These are phyloP conservation scores for Periophthalmus modestus DNA, from an alignment of 2,113 vertebrate species.

Conservation along the genomic window DNA sequence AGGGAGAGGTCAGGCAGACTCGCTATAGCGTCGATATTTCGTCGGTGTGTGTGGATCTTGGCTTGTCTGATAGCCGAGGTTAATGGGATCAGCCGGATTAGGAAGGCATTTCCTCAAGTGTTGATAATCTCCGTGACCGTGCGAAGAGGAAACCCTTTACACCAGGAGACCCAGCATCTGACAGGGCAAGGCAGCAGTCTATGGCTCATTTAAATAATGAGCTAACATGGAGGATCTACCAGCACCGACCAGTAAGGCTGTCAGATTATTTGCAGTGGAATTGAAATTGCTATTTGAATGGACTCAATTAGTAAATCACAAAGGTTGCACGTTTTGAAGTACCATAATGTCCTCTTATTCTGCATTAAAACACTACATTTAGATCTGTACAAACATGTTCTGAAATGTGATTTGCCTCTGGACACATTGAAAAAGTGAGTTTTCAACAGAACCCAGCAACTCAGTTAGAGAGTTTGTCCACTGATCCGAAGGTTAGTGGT, in stretches of 20 bases:
- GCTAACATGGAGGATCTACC: background rate
- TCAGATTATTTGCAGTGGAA: too few species aligned
- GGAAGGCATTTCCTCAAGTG: constrained; percentile 44
- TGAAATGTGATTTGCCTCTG: too few species aligned
- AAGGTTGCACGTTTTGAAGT: too few species aligned
- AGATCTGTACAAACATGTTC: too few species aligned
- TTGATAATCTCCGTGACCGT: constrained; percentile 47
- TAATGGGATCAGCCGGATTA: constrained; percentile 59
- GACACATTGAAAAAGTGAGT: too few species aligned
- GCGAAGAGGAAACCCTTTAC: constrained; percentile 11
- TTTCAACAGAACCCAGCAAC: too few species aligned
- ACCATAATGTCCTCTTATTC: too few species aligned
- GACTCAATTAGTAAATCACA: too few species aligned
- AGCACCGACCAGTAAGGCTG: background rate
- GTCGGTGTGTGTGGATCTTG: constrained; percentile 17
- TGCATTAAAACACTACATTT: too few species aligned
- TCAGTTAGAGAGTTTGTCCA: too few species aligned
- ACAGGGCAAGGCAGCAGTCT: constrained; percentile 13
- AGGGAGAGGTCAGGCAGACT: constrained; percentile 24
- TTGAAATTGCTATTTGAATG: too few species aligned
- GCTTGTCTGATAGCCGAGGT: constrained; percentile 56
- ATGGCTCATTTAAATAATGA: constrained; percentile 14
- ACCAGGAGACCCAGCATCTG: constrained; percentile 22
- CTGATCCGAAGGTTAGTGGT: too few species aligned
- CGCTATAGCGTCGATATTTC: constrained; percentile 13